Conservation (phyloP, 2,888 invertebrate species). For the Desoria tigrina region DNA sequence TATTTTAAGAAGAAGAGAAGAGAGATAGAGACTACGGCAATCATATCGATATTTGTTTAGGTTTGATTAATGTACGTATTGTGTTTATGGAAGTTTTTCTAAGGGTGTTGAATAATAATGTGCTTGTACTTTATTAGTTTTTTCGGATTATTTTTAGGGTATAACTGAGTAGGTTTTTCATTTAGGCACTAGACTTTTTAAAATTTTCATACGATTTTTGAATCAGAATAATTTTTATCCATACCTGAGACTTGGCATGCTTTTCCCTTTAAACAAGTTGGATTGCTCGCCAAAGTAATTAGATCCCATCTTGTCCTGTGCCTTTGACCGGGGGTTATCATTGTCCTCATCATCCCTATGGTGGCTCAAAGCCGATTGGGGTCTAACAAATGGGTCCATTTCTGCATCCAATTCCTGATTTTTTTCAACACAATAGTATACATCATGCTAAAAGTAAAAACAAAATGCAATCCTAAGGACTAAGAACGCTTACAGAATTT, state of each 20-base stretch:
- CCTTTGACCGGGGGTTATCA: conserved; percentile 1
- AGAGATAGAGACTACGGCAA: neutral
- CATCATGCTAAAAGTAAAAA: too few relatives aligned
- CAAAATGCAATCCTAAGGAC: neutral
- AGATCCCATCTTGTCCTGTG: conserved; percentile 58
- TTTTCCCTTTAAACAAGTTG: conserved; percentile 88
- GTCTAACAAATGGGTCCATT: conserved; percentile 65
- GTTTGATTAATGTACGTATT: too few relatives aligned
- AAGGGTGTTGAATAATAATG: too few relatives aligned
- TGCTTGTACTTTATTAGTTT: too few relatives aligned
- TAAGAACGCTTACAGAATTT: conserved; percentile 1
- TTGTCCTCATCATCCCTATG: conserved; percentile 47
- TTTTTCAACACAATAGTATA: too few relatives aligned
- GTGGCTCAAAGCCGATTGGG: conserved; percentile 64
- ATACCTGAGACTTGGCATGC: conserved; percentile 94
- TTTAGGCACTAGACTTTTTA: too few relatives aligned
- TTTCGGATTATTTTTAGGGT: too few relatives aligned
- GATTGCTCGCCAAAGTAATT: conserved; percentile 59
- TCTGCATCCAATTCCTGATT: conserved; percentile 21
- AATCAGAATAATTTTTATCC: too few relatives aligned
- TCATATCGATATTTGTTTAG: too few relatives aligned
- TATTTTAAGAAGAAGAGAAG: neutral
- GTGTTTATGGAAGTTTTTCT: too few relatives aligned
- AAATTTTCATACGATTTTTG: too few relatives aligned
- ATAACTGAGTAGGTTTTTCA: too few relatives aligned